Evolutionary conservation across 1,140 invertebrate species (phyloP), one percentile per base, ranked within the genome.

Genomic region (Diprion similis): DNA sequence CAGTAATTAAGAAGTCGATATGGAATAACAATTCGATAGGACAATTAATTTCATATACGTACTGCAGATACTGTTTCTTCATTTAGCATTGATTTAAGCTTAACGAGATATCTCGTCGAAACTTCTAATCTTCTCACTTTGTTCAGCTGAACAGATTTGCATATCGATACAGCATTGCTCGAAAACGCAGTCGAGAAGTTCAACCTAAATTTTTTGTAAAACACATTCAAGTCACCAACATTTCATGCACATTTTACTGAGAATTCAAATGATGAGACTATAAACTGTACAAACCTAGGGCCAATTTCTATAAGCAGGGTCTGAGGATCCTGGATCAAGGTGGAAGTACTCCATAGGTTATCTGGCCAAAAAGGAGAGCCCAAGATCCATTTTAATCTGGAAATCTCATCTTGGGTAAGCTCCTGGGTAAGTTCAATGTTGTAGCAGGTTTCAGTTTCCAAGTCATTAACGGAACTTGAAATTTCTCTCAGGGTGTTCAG

Each of bases 131-230:
- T 90, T 1, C 86, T 90, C 1, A 98, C 89, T 84, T 92, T 90
- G 37, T 86, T 84, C 8, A 98, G 84, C 9, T 94, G 93, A 69
- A 97, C 90, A 75, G 95, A 94, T 76, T 93, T 90, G 85, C 95
- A 98, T 77, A 99, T 98, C 46, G 97, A 96, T 6, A 98, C 95
- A 69, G 96, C 95, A 89, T 99, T 99, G 75, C 95, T 98, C 1
- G 96, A 98, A 82, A 96, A 96, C 0, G 97, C 92, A 59, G 97
- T 98, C 10, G 95, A 97, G 85, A 98, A 98, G 87, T 97, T 98
- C 74, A 97, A 91, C 82, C 96, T 95, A 83, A 66, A 86, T 89
- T 84, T 73, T 73, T 72, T 76, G 78, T 73, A 78, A 74, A 79
- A 71, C 37, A 66, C 59, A 71, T 68, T 71, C 68, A 76, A 73